Evolutionary conservation across 2,113 vertebrate genomes (phyloP).

Genomic region (Sceloporus undulatus): DNA sequence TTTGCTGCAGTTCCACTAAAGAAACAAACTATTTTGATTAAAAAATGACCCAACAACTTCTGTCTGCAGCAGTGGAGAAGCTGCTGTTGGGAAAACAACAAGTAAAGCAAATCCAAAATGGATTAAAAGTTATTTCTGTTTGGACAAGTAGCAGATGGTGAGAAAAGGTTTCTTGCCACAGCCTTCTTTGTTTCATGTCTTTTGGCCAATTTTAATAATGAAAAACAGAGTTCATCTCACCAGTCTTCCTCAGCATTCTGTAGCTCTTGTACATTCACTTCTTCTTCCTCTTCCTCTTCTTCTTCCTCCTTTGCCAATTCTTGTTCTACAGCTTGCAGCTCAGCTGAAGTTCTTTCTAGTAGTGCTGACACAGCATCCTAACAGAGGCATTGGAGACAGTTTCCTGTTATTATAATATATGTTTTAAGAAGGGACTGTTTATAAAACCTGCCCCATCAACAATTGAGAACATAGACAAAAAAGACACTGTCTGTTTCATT

Average conservation of each 20-base stretch:
- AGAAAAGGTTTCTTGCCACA: not conserved
- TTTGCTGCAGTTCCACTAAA: not conserved
- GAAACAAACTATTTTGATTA: not conserved
- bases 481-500: not conserved
- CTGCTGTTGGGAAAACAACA: not conserved
- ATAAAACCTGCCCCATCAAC: constrained; percentile 18
- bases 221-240: constrained; percentile 64
- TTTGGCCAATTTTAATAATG: not conserved
- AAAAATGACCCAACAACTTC: not conserved
- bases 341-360: constrained; percentile 84
- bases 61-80: not conserved
- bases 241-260: constrained; percentile 74
- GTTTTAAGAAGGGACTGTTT: not conserved
- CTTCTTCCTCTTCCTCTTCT: constrained; percentile 64
- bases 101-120: not conserved
- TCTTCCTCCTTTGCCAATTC: constrained; percentile 80
- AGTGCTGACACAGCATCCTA: constrained; percentile 86
- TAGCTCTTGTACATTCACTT: constrained; percentile 66
- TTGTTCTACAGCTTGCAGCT: constrained; percentile 85
- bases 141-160: not conserved
- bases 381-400: constrained; percentile 44
- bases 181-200: constrained; percentile 4
- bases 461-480: constrained; percentile 21
- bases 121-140: constrained; percentile 2
- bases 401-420: not conserved